These are phyloP conservation scores for Speoplatyrhinus poulsoni DNA, from an alignment of 2,113 vertebrate genomes.

Conservation along the genomic window DNA sequence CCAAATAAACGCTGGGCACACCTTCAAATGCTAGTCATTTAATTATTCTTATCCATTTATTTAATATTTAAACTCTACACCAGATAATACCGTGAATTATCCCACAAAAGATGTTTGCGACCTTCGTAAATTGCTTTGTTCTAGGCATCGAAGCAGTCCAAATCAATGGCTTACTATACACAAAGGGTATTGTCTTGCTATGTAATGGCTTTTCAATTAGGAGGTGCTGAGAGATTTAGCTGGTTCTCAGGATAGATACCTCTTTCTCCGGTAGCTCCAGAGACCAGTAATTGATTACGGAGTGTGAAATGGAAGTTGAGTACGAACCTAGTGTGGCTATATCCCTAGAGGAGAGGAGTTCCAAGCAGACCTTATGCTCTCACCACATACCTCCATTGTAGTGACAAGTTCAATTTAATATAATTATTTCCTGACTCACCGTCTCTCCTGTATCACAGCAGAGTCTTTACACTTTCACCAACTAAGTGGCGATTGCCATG, in stretches of 20 bases:
- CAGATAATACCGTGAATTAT: slow-evolving; percentile 73
- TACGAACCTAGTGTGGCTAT: slow-evolving; percentile 33
- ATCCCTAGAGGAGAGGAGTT: slow-evolving; percentile 48
- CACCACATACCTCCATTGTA: slow-evolving; percentile 12
- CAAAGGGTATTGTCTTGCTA: slow-evolving; percentile 70
- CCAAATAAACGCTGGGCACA: slow-evolving; percentile 59
- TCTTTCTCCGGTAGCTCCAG: slow-evolving; percentile 56
- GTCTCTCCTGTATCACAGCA: slow-evolving; percentile 25
- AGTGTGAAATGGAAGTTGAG: slow-evolving; percentile 72
- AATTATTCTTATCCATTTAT: slow-evolving; percentile 74
- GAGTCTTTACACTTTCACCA: no score
- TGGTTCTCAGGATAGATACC: slow-evolving; percentile 54
- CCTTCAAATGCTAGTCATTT: slow-evolving; percentile 67
- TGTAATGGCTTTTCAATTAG: slow-evolving; percentile 77
- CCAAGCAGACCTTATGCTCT: slow-evolving; percentile 12
- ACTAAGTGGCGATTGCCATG: slow-evolving; percentile 34
- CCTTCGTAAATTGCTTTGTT: slow-evolving; percentile 77
- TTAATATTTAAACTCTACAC: slow-evolving; percentile 66
- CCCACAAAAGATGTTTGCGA: slow-evolving; percentile 66
- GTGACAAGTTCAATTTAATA: slow-evolving; percentile 35
- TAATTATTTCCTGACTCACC: slow-evolving; percentile 15
- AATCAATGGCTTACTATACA: slow-evolving; percentile 70
- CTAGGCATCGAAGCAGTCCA: slow-evolving; percentile 65
- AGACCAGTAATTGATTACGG: slow-evolving; percentile 72
- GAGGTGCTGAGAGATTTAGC: slow-evolving; percentile 60